These are phyloP conservation scores for Microplitis demolitor DNA, from an alignment of 1,140 invertebrate genomes.

Conservation along the genomic window DNA sequence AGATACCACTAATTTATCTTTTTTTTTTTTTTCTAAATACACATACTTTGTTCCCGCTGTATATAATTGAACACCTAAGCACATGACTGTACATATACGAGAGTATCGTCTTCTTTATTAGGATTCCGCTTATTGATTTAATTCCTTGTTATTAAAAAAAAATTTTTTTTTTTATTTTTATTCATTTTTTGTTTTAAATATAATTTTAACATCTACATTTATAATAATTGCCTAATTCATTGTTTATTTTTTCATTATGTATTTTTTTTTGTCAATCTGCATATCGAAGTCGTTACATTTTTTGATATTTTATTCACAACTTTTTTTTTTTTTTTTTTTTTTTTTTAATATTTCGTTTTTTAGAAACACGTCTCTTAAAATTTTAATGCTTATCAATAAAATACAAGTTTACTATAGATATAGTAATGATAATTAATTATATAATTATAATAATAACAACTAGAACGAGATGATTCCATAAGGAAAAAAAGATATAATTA, in stretches of 20 bases:
- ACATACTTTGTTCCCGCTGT: conserved; percentile 50
- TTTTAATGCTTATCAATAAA: not conserved
- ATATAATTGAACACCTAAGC: conserved; percentile 54
- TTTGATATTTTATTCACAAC: conserved; percentile 3
- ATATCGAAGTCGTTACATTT: not conserved
- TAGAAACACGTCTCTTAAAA: conserved; percentile 26
- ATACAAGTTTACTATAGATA: conserved; percentile 10
- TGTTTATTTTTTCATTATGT: conserved; percentile 1
- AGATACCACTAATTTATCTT: not conserved
- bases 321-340: conserved; percentile 14
- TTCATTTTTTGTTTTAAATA: conserved; percentile 12
- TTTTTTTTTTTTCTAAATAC: conserved; percentile 33
- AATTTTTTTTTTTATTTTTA: conserved; percentile 16
- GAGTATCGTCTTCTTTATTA: conserved; percentile 10
- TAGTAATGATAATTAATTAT: not conserved
- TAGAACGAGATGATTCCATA: conserved; percentile 7
- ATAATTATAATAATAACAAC: conserved; percentile 6
- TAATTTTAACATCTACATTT: conserved; percentile 17
- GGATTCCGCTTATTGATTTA: conserved; percentile 10
- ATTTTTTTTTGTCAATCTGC: not conserved
- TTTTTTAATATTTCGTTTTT: conserved; percentile 32
- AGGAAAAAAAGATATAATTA: not conserved
- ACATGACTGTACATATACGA: conserved; percentile 44
- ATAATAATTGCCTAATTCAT: not conserved
- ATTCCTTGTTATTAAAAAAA: conserved; percentile 6